Percentiles rank a stretch among this genome's conserved stretches.
Evolutionary conservation across 2,888 invertebrate genomes (phyloP).

Genomic region (Eudemis profundana): DNA sequence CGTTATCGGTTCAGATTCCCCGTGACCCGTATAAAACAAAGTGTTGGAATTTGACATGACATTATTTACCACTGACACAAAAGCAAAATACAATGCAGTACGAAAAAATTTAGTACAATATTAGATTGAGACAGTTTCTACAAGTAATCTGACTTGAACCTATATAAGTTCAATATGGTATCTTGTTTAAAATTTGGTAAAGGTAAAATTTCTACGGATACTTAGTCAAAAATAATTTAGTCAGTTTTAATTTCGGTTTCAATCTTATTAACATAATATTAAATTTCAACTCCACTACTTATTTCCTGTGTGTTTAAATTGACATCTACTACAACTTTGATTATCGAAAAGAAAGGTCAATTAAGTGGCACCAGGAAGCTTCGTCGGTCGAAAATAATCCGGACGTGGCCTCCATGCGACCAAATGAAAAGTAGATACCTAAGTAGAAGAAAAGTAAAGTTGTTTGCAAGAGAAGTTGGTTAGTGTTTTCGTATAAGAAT

Average conservation of each 20-base stretch:
- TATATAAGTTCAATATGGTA: too few relatives aligned
- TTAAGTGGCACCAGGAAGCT: conserved; percentile 23
- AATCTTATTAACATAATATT: neutral
- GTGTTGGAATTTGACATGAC: conserved; percentile 17
- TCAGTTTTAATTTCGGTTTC: neutral
- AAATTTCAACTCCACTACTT: neutral
- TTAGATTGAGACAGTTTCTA: too few relatives aligned
- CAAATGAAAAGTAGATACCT: conserved; percentile 8
- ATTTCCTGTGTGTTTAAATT: conserved; percentile 12
- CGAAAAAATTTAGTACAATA: too few relatives aligned
- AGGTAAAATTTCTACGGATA: too few relatives aligned
- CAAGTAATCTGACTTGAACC: too few relatives aligned
- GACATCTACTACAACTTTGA: conserved; percentile 6
- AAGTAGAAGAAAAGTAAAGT: too few relatives aligned
- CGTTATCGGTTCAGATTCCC: conserved; percentile 28
- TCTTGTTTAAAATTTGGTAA: too few relatives aligned
- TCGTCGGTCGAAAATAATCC: neutral
- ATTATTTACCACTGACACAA: conserved; percentile 10
- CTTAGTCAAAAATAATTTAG: too few relatives aligned
- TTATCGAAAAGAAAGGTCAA: conserved; percentile 32
- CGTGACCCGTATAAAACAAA: conserved; percentile 32
- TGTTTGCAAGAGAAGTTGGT: conserved; percentile 18
- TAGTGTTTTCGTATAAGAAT: neutral
- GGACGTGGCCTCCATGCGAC: conserved; percentile 7
- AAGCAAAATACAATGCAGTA: too few relatives aligned